Percentiles rank a stretch among this genome's conserved stretches.
Conservation (phyloP, 2,888 invertebrate genomes). For the Galeruca laticollis region DNA sequence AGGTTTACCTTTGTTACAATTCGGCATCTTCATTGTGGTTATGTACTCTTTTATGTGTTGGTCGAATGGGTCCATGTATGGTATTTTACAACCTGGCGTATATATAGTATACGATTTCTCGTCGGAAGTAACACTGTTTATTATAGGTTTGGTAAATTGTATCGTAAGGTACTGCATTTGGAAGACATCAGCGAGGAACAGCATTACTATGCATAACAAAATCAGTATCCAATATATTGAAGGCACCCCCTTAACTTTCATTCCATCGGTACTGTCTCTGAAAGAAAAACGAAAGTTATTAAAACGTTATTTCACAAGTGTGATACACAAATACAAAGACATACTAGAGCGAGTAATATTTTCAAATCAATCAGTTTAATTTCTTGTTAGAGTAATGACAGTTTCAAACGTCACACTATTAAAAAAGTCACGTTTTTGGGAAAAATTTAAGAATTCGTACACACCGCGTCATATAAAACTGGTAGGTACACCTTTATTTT, state of each 20-base stretch:
- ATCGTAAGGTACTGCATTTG: slow-evolving; percentile 51
- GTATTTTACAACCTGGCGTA: slow-evolving; percentile 74
- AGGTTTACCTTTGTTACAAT: slow-evolving; percentile 68
- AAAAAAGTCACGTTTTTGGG: no score
- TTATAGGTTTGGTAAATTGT: slow-evolving; percentile 17
- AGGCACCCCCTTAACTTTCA: slow-evolving; percentile 53
- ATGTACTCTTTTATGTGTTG: slow-evolving; percentile 70
- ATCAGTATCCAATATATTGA: slow-evolving; percentile 55
- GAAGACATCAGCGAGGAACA: slow-evolving; percentile 59
- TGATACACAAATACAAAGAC: no score
- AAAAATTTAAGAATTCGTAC: no score
- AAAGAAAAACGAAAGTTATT: slow-evolving; percentile 25
- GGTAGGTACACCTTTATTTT: no score
- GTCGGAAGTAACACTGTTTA: slow-evolving; percentile 13
- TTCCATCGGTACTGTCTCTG: slow-evolving; percentile 51
- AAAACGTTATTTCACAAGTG: neutral
- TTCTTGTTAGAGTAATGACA: no score
- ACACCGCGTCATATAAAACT: no score
- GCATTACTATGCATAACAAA: slow-evolving; percentile 52
- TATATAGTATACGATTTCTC: slow-evolving; percentile 37
- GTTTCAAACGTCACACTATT: no score
- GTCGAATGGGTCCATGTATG: slow-evolving; percentile 74
- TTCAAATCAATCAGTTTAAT: no score
- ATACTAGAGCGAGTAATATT: no score
- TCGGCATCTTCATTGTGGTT: slow-evolving; percentile 66